Evolutionary conservation across 2,113 vertebrate genomes (phyloP).

Genomic region (Sterrhoptilus dennistouni): DNA sequence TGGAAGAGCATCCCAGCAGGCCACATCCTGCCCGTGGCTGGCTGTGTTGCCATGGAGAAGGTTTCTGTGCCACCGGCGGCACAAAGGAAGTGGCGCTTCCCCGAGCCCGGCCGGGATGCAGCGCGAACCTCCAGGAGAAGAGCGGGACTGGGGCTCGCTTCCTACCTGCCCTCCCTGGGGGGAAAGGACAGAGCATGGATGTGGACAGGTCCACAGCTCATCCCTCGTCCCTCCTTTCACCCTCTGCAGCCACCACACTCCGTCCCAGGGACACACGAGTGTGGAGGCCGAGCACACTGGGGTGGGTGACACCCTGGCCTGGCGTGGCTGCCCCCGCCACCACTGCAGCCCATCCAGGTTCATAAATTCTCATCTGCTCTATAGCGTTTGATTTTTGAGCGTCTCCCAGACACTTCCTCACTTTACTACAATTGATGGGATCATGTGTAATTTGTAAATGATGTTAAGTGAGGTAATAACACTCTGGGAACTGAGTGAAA

Average conservation of each 20-base stretch:
- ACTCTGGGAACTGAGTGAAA: constrained; percentile 57
- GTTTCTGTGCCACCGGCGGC: not conserved
- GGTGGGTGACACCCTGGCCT: not conserved
- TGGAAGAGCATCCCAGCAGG: not conserved
- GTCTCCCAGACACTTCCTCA: constrained; percentile 67
- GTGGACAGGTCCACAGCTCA: fast-evolving
- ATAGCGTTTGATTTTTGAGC: constrained; percentile 34
- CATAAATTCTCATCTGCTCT: constrained; percentile 59
- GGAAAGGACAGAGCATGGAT: fast-evolving
- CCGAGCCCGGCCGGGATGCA: constrained; percentile 40
- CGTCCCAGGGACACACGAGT: fast-evolving
- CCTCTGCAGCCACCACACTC: fast-evolving
- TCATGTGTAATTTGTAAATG: constrained; percentile 69
- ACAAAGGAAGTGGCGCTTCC: constrained; percentile 26
- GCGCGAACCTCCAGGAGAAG: not conserved
- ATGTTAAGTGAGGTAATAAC: constrained; percentile 72
- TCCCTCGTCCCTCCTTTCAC: not conserved
- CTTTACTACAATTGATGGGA: constrained; percentile 68
- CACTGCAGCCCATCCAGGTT: not conserved
- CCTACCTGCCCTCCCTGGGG: not conserved
- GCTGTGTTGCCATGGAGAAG: constrained; percentile 68
- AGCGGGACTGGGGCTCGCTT: not conserved
- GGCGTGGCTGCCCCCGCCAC: fast-evolving
- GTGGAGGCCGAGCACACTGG: fast-evolving
- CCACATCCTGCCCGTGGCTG: not conserved